Percentiles rank a stretch among this genome's conserved stretches.
These are phyloP conservation scores for Tragopan temminckii DNA, from an alignment of 2,797 vertebrate genomes.

Conservation along the genomic window DNA sequence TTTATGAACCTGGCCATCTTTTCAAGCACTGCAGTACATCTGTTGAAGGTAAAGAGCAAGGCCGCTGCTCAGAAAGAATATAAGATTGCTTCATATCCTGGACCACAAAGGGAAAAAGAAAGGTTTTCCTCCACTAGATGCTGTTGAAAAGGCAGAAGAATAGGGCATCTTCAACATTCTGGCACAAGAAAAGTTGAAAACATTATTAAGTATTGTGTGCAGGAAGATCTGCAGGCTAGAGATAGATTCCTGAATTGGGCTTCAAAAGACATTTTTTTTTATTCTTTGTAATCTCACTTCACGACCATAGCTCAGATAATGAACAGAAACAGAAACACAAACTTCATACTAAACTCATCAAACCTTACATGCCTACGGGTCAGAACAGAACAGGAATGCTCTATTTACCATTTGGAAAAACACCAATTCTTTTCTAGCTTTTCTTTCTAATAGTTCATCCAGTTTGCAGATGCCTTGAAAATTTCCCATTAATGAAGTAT, in stretches of 20 bases:
- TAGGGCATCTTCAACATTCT: not conserved
- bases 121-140: not conserved
- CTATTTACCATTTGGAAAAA: not conserved
- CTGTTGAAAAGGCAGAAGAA: not conserved
- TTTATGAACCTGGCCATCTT: not conserved
- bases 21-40: not conserved
- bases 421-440: not conserved
- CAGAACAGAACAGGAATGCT: not conserved
- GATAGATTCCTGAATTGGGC: not conserved
- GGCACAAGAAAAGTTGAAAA: not conserved
- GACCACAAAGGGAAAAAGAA: not conserved
- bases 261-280: not conserved
- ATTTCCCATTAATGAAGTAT: not conserved
- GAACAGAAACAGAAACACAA: not conserved
- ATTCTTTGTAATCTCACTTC: not conserved
- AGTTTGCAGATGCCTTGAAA: not conserved
- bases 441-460: not conserved
- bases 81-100: not conserved
- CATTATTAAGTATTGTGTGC: not conserved
- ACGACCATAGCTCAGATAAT: not conserved
- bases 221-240: not conserved
- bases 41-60: not conserved
- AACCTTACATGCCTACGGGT: not conserved
- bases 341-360: not conserved
- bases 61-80: not conserved